A percentile compares a stretch with the other conserved stretches of the same genome.
These are phyloP conservation scores for Pristionchus japonicus DNA, from an alignment of 2,888 invertebrate genomes.

Conservation along the genomic window DNA sequence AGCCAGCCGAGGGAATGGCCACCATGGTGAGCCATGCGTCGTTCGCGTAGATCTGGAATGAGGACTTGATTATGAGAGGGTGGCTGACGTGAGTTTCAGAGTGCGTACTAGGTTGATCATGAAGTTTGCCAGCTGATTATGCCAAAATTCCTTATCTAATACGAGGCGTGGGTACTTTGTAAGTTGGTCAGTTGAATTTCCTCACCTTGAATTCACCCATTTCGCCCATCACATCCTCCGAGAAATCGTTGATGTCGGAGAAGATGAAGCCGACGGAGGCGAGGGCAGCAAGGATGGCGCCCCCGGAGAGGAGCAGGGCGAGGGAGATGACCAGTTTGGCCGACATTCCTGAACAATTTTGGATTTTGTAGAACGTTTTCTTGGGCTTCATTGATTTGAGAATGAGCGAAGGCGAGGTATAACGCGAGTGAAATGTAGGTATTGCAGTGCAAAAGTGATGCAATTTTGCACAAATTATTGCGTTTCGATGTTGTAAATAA, in stretches of 20 bases:
- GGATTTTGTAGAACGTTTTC: background rate
- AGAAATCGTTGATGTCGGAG: conserved; percentile 48
- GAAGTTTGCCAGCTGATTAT: background rate
- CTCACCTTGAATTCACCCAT: conserved; percentile 44
- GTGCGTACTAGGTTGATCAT: background rate
- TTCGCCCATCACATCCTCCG: conserved; percentile 18
- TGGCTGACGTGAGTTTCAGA: background rate
- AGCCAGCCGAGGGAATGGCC: conserved; percentile 22
- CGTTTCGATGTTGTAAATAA: too few species aligned
- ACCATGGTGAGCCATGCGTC: conserved; percentile 48
- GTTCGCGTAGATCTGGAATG: conserved; percentile 45
- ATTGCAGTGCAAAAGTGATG: background rate
- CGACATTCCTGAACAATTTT: background rate
- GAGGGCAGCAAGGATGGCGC: conserved; percentile 27
- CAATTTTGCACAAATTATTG: too few species aligned
- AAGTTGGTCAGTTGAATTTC: background rate
- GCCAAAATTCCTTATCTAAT: too few species aligned
- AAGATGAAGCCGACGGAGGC: conserved; percentile 38
- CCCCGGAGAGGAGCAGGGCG: conserved; percentile 14
- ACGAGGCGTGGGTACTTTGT: background rate
- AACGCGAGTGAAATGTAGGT: background rate
- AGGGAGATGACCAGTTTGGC: conserved; percentile 41
- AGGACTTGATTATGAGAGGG: background rate
- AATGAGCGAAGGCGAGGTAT: background rate
- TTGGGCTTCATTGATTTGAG: background rate